Conservation (phyloP, 2,888 invertebrate species). For the Andrena fulva region DNA sequence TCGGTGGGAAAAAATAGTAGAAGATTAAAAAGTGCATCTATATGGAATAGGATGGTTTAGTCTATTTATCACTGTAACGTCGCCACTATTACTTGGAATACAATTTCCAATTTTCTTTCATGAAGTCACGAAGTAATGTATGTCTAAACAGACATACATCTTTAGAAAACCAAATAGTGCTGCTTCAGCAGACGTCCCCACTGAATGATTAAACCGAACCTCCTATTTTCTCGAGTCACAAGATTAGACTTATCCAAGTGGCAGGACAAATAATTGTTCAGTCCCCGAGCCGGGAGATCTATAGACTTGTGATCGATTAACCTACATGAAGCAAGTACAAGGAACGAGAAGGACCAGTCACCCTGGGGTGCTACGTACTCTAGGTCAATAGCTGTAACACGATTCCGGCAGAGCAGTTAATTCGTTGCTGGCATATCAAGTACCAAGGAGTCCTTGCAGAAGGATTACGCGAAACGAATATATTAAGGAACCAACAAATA, state of each 20-base stretch:
- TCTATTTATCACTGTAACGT: no score
- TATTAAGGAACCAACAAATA: constrained; percentile 45
- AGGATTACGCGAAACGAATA: constrained; percentile 62
- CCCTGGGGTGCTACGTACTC: constrained; percentile 41
- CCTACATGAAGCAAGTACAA: constrained; percentile 29
- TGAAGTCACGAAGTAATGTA: no score
- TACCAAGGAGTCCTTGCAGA: constrained; percentile 46
- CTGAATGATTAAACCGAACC: not conserved
- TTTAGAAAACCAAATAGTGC: no score
- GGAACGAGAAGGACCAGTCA: constrained; percentile 27
- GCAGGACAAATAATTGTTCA: not conserved
- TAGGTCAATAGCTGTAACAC: constrained; percentile 62
- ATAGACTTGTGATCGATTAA: constrained; percentile 29
- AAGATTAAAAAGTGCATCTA: no score
- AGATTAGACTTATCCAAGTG: not conserved
- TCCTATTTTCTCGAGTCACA: no score
- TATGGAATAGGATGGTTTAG: no score
- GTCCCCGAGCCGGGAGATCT: not conserved
- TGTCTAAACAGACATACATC: no score
- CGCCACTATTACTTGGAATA: no score
- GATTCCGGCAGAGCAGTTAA: constrained; percentile 51
- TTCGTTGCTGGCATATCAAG: constrained; percentile 55
- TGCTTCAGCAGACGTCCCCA: no score
- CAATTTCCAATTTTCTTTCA: no score
- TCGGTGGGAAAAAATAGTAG: no score